phyloP scores from a whole-genome alignment of 2,888 invertebrate species.

The Rhamphomyia laevipes region DNA sequence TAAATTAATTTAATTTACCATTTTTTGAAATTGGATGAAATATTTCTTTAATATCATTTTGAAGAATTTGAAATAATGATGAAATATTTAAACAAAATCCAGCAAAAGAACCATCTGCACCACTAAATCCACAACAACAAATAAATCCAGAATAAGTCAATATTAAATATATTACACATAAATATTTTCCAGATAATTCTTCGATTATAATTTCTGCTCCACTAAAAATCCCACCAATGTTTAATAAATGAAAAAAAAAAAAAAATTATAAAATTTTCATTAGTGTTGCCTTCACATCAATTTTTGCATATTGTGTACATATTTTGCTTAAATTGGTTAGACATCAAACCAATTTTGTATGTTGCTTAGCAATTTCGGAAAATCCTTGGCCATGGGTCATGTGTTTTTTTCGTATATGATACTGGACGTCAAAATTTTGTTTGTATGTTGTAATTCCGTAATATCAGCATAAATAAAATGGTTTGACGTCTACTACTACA shows the following conservation, averaged over 20 bases:
- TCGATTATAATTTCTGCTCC: constrained; percentile 10
- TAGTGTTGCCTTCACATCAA: too few species aligned
- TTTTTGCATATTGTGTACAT: too few species aligned
- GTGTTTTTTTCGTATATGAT: too few species aligned
- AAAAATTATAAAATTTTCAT: background rate
- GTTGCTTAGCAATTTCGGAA: too few species aligned
- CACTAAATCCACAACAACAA: constrained; percentile 28
- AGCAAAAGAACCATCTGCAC: constrained; percentile 30
- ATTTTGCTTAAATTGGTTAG: too few species aligned
- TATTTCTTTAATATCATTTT: constrained; percentile 24
- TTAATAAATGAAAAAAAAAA: constrained; percentile 3
- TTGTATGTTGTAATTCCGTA: too few species aligned
- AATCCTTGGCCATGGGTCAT: too few species aligned
- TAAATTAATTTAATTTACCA: background rate
- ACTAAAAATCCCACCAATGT: background rate
- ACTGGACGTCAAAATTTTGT: too few species aligned
- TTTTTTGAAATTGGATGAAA: constrained; percentile 19
- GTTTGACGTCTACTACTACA: too few species aligned
- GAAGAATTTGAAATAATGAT: constrained; percentile 26
- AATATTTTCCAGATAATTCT: constrained; percentile 21
- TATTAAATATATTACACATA: constrained; percentile 24
- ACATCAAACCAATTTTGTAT: too few species aligned
- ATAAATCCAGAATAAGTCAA: constrained; percentile 26
- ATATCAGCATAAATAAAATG: too few species aligned
- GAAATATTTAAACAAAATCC: constrained; percentile 29